phyloP scores from a whole-genome alignment of 2,113 vertebrate genomes.

The Chrysemys picta region DNA sequence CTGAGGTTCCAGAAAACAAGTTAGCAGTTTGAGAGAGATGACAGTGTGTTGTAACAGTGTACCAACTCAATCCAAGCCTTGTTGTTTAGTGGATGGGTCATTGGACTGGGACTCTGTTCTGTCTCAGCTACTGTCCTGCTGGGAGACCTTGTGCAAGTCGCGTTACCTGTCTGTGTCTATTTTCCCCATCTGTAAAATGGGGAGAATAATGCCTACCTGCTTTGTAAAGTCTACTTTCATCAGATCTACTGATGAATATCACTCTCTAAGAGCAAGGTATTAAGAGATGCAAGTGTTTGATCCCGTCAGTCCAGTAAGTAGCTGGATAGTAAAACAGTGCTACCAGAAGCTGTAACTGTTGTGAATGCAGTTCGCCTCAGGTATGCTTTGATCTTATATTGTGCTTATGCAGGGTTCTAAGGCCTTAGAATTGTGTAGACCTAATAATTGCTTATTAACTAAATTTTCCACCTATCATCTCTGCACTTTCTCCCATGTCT shows the following conservation, averaged over 20 bases:
- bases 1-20: background rate
- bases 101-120: background rate
- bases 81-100: background rate
- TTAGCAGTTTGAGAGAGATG: background rate
- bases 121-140: background rate
- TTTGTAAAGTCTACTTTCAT: background rate
- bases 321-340: background rate
- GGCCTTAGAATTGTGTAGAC: background rate
- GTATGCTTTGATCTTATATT: background rate
- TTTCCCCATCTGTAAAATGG: background rate
- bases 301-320: background rate
- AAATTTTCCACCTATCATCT: background rate
- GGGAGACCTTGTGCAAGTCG: background rate
- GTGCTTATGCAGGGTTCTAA: background rate
- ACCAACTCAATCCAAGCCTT: background rate
- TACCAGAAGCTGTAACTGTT: background rate
- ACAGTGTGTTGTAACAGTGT: background rate
- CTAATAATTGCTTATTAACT: background rate
- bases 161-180: background rate
- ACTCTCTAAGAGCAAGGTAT: background rate
- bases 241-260: background rate
- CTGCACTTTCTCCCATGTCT: background rate
- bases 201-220: background rate
- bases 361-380: background rate
- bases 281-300: background rate